Percentiles rank a stretch among this genome's conserved stretches.
Evolutionary conservation across 2,888 invertebrate genomes (phyloP).

Genomic region (Plagodis dolabraria): DNA sequence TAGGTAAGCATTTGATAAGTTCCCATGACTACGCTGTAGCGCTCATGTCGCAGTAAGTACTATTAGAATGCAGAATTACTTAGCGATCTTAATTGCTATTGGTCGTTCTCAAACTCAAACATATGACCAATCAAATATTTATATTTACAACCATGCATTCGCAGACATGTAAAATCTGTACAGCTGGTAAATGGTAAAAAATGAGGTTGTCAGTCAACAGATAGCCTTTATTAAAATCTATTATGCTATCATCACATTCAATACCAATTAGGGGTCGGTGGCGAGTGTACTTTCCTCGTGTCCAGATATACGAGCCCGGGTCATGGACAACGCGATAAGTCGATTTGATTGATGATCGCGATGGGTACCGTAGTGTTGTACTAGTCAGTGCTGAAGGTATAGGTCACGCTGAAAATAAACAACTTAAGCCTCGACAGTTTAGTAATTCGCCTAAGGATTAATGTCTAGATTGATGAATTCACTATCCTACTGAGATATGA

Average conservation of each 20-base stretch:
- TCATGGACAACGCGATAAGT: slow-evolving; percentile 59
- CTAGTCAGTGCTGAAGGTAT: slow-evolving; percentile 2
- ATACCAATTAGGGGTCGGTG: slow-evolving; percentile 43
- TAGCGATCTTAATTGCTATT: too few relatives aligned
- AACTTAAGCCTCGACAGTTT: too few relatives aligned
- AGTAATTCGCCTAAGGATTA: too few relatives aligned
- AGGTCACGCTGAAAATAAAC: not conserved
- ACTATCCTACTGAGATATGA: too few relatives aligned
- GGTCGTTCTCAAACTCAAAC: too few relatives aligned
- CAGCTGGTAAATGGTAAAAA: slow-evolving; percentile 4
- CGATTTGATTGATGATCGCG: slow-evolving; percentile 63
- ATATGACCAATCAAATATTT: too few relatives aligned
- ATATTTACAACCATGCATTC: not conserved
- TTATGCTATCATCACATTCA: slow-evolving; percentile 36
- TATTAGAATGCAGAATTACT: too few relatives aligned
- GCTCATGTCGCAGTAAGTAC: too few relatives aligned
- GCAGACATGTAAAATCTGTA: not conserved
- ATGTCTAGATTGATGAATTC: too few relatives aligned
- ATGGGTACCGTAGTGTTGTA: slow-evolving; percentile 28
- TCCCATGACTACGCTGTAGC: too few relatives aligned
- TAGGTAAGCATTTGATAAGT: too few relatives aligned
- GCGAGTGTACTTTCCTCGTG: slow-evolving; percentile 44
- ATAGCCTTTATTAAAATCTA: slow-evolving; percentile 27
- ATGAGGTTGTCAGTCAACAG: slow-evolving; percentile 3
- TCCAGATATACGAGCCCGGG: slow-evolving; percentile 45